A percentile compares a stretch with the other conserved stretches of the same genome.
phyloP scores from a whole-genome alignment of 2,113 vertebrate species.

The Nipponia nippon region DNA sequence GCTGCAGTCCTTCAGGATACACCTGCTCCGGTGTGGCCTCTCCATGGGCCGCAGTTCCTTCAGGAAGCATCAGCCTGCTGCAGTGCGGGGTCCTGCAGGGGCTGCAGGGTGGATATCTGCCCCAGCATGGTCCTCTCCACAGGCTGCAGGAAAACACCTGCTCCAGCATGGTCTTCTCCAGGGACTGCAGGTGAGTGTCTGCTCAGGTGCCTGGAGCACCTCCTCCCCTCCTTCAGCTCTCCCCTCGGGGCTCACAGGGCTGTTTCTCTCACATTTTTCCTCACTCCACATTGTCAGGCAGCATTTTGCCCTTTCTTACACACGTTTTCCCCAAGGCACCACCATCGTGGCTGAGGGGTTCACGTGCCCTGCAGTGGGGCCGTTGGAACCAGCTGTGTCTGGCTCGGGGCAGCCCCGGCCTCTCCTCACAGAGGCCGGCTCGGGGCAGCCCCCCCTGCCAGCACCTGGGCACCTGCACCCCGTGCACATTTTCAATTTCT shows the following conservation, averaged over 20 bases:
- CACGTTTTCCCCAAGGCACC: fast-evolving
- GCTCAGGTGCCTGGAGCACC: not conserved
- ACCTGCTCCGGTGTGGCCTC: not conserved
- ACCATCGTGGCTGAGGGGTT: not conserved
- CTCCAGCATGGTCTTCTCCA: not conserved
- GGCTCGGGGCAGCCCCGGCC: fast-evolving
- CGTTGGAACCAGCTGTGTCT: not conserved
- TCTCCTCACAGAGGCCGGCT: not conserved
- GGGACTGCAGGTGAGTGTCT: not conserved
- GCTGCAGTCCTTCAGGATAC: not conserved
- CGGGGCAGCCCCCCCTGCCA: not conserved
- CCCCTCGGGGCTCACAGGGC: not conserved
- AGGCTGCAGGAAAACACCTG: not conserved
- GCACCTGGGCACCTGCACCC: not conserved
- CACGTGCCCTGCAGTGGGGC: fast-evolving
- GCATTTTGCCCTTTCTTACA: not conserved
- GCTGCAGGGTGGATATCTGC: not conserved
- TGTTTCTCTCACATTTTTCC: not conserved
- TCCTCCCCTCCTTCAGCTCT: not conserved
- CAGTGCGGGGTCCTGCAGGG: fast-evolving
- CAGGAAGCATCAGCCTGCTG: not conserved
- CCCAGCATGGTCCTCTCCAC: not conserved
- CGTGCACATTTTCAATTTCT: not conserved
- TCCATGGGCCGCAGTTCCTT: not conserved
- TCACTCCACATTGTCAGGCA: not conserved